Percentiles rank a stretch among this genome's conserved stretches.
Evolutionary conservation across 2,113 vertebrate genomes (phyloP).

Genomic region (Pagrus major): DNA sequence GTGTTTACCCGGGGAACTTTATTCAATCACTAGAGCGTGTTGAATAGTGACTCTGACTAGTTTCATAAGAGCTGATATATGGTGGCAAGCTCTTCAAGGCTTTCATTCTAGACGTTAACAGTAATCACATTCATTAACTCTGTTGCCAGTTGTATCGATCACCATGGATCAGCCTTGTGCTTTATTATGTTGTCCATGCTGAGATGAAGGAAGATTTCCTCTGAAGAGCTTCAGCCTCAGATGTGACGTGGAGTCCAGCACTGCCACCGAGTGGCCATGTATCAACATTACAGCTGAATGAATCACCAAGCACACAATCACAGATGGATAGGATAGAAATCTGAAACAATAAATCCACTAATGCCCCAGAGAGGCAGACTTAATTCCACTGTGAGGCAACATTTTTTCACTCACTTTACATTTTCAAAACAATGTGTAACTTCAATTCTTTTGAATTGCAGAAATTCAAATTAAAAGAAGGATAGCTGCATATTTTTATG

Average conservation of each 20-base stretch:
- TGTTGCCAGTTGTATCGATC: not conserved
- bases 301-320: not conserved
- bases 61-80: no score
- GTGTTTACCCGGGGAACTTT: no score
- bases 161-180: not conserved
- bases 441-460: no score
- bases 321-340: not conserved
- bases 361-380: not conserved
- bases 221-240: not conserved
- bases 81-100: no score
- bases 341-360: slow-evolving; percentile 5
- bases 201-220: not conserved
- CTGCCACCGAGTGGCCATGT: slow-evolving; percentile 40
- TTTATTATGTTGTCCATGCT: not conserved
- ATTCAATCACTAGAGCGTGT: no score
- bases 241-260: slow-evolving; percentile 3
- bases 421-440: not conserved
- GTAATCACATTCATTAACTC: not conserved
- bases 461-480: no score
- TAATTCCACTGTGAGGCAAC: not conserved
- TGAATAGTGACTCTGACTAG: no score
- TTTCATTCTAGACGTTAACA: not conserved
- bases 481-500: no score
- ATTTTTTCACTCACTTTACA: not conserved
- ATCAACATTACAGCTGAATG: slow-evolving; percentile 25